phyloP scores from a whole-genome alignment of 2,888 invertebrate genomes.

The Drosophila lutescens region DNA sequence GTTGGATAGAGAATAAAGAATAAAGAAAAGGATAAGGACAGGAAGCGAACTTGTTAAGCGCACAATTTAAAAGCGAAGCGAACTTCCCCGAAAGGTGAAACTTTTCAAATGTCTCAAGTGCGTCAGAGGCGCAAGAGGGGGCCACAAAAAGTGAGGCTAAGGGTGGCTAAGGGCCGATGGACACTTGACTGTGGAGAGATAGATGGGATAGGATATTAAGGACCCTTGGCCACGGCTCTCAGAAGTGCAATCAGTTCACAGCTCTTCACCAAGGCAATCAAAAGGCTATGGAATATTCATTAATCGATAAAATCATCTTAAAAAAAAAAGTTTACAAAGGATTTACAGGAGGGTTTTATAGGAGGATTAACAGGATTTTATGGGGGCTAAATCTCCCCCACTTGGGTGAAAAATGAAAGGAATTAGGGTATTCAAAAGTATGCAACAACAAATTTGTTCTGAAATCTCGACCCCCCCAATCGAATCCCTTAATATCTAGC shows the following conservation, averaged over 20 bases:
- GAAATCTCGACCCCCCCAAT: too few relatives aligned
- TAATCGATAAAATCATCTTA: background rate
- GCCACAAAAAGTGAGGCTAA: background rate
- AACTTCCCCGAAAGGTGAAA: conserved; percentile 43
- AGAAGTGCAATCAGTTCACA: conserved; percentile 31
- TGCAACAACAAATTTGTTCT: too few relatives aligned
- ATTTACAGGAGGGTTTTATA: too few relatives aligned
- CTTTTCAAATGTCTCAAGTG: conserved; percentile 56
- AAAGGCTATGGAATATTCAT: background rate
- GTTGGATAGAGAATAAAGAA: too few relatives aligned
- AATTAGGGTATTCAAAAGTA: too few relatives aligned
- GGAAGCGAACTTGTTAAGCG: conserved; percentile 41
- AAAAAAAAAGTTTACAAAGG: background rate
- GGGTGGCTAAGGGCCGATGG: conserved; percentile 9
- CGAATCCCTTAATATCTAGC: too few relatives aligned
- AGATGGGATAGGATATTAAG: conserved; percentile 3
- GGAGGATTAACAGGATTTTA: too few relatives aligned
- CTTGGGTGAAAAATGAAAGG: too few relatives aligned
- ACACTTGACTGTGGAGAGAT: conserved; percentile 5
- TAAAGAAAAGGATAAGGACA: background rate
- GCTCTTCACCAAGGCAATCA: conserved; percentile 21
- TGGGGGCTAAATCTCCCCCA: too few relatives aligned
- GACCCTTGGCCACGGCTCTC: conserved; percentile 16
- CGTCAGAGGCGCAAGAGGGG: conserved; percentile 19
- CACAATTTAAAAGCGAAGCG: conserved; percentile 45